Evolutionary conservation across 2,113 vertebrate genomes (phyloP).

Genomic region (Dasyornis broadbenti): DNA sequence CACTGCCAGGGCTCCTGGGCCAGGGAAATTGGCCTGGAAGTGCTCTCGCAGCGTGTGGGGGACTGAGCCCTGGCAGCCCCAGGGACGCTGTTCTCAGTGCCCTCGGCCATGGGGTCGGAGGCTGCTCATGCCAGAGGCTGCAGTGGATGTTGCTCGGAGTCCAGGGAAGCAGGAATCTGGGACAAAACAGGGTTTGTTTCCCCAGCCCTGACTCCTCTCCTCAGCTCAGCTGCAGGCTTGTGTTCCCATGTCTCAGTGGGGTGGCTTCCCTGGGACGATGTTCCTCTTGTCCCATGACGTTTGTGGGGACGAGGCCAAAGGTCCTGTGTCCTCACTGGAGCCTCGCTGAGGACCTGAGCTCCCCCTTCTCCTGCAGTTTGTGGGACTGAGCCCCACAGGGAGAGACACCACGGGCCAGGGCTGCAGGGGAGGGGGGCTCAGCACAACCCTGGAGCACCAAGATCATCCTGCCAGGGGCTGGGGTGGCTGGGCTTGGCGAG

Average conservation of each 20-base stretch:
- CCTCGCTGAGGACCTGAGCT: accelerated
- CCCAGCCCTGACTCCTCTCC: background rate
- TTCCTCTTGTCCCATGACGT: background rate
- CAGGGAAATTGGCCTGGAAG: background rate
- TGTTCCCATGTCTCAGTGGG: background rate
- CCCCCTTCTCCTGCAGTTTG: background rate
- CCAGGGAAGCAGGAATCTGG: background rate
- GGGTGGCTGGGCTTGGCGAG: background rate
- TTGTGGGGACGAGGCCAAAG: background rate
- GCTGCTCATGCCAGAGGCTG: background rate
- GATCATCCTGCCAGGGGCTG: background rate
- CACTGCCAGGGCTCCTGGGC: background rate
- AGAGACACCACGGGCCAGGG: background rate
- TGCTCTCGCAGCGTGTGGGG: accelerated
- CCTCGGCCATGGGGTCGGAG: background rate
- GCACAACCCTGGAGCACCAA: background rate
- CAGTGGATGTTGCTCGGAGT: background rate
- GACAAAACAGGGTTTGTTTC: constrained; percentile 39
- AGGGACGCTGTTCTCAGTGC: background rate
- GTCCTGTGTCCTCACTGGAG: background rate
- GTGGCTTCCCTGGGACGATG: background rate
- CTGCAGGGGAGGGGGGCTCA: background rate
- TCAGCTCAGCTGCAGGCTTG: background rate
- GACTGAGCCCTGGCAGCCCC: background rate
- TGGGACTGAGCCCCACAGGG: background rate